Percentiles rank a stretch among this genome's conserved stretches.
Evolutionary conservation across 2,113 vertebrate species (phyloP).

Genomic region (Rhineura floridana): DNA sequence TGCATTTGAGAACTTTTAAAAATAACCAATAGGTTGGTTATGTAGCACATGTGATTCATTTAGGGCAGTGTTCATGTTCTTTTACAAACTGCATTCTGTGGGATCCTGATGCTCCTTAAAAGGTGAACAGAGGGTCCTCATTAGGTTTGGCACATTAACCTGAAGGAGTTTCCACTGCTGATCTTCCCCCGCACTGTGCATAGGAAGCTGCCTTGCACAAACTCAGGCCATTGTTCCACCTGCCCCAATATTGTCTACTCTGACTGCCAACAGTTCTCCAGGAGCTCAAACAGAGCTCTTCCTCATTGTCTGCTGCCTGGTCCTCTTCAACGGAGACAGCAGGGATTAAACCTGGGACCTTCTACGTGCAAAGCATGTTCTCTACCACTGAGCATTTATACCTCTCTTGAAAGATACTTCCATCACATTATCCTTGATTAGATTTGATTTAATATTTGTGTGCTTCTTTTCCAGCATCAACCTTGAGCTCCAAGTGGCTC

Average conservation of each 20-base stretch:
- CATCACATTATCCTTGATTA: background rate
- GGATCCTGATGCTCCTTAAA: background rate
- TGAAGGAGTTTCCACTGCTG: background rate
- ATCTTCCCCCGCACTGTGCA: no score
- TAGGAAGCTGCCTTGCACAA: background rate
- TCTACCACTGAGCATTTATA: background rate
- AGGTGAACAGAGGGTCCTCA: background rate
- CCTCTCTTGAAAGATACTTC: background rate
- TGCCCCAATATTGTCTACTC: background rate
- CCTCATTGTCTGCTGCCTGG: background rate
- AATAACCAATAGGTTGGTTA: constrained; percentile 7
- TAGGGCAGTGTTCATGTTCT: background rate
- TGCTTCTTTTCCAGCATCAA: no score
- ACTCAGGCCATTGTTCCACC: background rate
- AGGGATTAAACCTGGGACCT: background rate
- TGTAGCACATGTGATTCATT: background rate
- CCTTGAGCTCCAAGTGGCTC: no score
- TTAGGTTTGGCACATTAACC: background rate
- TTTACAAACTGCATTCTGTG: background rate
- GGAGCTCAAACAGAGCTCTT: background rate
- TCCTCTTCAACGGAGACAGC: background rate
- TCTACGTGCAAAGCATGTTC: background rate
- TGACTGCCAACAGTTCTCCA: background rate
- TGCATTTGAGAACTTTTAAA: constrained; percentile 1
- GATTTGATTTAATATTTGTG: no score